Evolutionary conservation across 2,888 invertebrate genomes (phyloP), one percentile per base, ranked within the genome.

Genomic region (Drosophila prostipennis): DNA sequence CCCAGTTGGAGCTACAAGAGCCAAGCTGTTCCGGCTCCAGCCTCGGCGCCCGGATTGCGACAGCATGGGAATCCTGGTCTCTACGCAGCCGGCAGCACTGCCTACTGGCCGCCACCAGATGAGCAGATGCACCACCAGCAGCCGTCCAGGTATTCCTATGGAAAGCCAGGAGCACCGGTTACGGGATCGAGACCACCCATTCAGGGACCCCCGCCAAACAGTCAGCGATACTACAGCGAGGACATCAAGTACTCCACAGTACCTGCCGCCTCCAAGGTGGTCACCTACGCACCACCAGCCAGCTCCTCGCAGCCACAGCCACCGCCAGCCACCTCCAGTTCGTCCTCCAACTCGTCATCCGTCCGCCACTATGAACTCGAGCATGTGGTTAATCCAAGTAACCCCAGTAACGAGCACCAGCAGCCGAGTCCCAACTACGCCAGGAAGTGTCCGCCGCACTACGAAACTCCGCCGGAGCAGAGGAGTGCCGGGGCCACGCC

Each of bases 401-500:
- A 90, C 77, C 59, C 79, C 1, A 69, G 81, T 19, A 81, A 80
- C 49, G 90, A 90, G 29, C 89, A 72, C 63, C 71, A 90, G 64
- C 90, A 90, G 40, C 87, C 84, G 4, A 90, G 90, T 74, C 90
- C 90, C 3, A 90, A 89, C 26, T 90, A 90, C 74, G 90, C 79
- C 0, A 77, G 90, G 5, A 89, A 90, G 67, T 90, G 89, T 74
- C 90, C 90, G 3, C 89, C 89, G 39, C 85, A 89, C 43, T 90
- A 88, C 64, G 79, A 89, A 29, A 81, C 82, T 11, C 80, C 79
- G 52, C 76, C 71, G 6, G 85, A 84, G 23, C 79, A 79, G 23
- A 69, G 79, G 6, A 64, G 75, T 56, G 80, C 79, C 1, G 73
- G 75, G 13, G 72, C 75, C 11, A 56, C 52, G 26, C 54, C 75